Conservation (phyloP, 2,797 vertebrate species). For the Poecilia picta region DNA sequence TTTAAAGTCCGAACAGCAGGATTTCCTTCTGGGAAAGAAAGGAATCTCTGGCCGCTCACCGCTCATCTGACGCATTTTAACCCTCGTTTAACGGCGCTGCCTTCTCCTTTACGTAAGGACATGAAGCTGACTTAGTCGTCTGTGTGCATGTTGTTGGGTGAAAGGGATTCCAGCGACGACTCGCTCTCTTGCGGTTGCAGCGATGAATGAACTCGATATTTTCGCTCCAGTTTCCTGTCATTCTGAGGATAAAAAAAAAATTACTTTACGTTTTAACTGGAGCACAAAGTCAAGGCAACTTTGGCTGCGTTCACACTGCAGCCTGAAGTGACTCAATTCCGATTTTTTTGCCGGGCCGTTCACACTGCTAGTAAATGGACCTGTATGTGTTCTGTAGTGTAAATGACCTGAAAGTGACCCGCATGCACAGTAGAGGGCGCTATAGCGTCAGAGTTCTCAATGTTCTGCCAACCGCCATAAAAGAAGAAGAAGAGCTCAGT, state of each 20-base stretch:
- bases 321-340: too few species aligned
- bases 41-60: constrained; percentile 15
- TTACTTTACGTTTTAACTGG: neutral
- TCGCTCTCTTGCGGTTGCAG: neutral
- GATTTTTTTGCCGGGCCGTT: too few species aligned
- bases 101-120: constrained; percentile 48
- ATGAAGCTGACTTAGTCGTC: constrained; percentile 34
- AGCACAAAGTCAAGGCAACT: neutral
- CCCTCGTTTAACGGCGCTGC: constrained; percentile 68
- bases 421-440: too few species aligned
- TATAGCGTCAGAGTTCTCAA: too few species aligned
- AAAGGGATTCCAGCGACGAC: constrained; percentile 27
- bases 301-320: too few species aligned
- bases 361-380: too few species aligned
- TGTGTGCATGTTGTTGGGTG: constrained; percentile 61
- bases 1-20: constrained; percentile 53
- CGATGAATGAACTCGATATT: neutral
- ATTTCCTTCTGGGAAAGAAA: constrained; percentile 25
- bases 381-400: too few species aligned
- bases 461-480: too few species aligned
- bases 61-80: constrained; percentile 47
- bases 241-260: neutral
- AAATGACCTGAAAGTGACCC: too few species aligned
- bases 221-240: neutral
- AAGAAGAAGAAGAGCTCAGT: too few species aligned